Base-by-base conservation (phyloP, 1,140 invertebrate species). In the Eciton burchellii region DNA sequence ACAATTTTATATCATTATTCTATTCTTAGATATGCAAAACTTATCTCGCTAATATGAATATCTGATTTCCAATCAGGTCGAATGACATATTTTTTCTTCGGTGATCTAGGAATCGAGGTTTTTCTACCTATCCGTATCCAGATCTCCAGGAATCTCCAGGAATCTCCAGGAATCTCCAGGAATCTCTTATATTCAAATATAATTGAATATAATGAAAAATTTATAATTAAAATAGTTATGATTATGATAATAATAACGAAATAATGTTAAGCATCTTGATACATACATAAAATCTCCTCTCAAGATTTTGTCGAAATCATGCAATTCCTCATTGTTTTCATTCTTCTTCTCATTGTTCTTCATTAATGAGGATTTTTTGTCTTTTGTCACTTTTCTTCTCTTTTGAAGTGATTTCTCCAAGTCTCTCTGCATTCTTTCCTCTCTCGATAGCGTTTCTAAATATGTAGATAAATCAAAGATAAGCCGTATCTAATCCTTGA, bases 381-480 rank as follows among this genome's bases (percentile, higher is more conserved):
- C 94, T 6, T 95, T 94, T 12, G n/a, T n/a, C n/a, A 89, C 93
- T 83, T 94, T 95, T 84, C 95, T 92, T 71, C 95, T 94, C 88
- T 95, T 95, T 89, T 96, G 96, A 14, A 97, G 97, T 91, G 97
- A 96, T 94, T 98, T 97, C 88, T 98, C 97, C 83, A 98, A 95
- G 94, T 99, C 99, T 89, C 98, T 95, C 91, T 99, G 97, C 92
- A 98, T 96, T 81, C 99, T 95, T 93, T 99, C 98, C 92, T 98
- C 97, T 91, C 96, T 97, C 57, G 95, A 95, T 94, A 98, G 95
- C 12, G 97, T 97, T 95, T 98, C 98, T 91, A 99, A 99, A 94
- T 99, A 98, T 21, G 98, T 97, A 21, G 98, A 98, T 29, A 99
- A 94, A 94, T 99, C 99, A 92, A 99, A 99, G 84, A 99, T 99